Conservation (phyloP, 1,140 invertebrate genomes). For the Andricus grossulariae region DNA sequence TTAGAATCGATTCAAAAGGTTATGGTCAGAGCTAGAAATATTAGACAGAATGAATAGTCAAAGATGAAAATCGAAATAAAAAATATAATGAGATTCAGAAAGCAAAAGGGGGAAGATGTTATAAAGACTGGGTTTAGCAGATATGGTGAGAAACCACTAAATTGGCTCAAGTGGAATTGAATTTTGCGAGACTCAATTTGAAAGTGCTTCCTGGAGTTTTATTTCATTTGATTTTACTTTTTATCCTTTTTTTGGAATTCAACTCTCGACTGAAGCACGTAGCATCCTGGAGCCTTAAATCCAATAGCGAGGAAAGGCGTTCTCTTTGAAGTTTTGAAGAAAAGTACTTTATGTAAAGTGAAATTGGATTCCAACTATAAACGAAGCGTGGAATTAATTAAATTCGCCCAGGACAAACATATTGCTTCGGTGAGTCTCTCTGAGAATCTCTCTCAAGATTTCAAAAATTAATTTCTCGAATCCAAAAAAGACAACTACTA, state of each 20-base stretch:
- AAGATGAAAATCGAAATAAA: background rate
- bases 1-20: no score
- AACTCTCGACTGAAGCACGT: background rate
- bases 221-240: background rate
- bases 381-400: background rate
- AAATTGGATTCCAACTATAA: background rate
- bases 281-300: conserved; percentile 8
- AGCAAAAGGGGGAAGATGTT: background rate
- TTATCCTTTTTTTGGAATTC: background rate
- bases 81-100: background rate
- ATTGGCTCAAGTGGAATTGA: conserved; percentile 28
- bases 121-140: conserved; percentile 15
- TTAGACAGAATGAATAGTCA: no score
- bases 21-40: no score
- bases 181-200: conserved; percentile 25
- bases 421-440: no score
- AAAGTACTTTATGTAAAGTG: conserved; percentile 3
- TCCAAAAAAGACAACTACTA: no score
- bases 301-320: background rate
- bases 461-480: background rate
- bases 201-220: conserved; percentile 18
- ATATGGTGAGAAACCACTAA: conserved; percentile 24
- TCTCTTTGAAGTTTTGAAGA: background rate
- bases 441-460: background rate
- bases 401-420: background rate